phyloP scores from a whole-genome alignment of 2,113 vertebrate genomes.

The Equus quagga region DNA sequence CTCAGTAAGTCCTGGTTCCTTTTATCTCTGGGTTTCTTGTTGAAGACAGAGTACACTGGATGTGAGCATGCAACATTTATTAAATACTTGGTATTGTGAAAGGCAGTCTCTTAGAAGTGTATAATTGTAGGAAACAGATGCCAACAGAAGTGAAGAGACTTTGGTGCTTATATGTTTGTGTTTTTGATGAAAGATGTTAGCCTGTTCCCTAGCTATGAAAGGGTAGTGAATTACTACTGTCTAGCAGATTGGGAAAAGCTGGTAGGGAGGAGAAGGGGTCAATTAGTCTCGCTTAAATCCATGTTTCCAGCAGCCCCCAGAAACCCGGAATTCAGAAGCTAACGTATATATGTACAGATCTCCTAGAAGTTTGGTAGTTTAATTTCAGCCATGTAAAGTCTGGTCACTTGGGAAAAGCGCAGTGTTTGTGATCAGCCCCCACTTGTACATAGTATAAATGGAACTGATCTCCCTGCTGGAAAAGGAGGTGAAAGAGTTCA shows the following conservation, averaged over 20 bases:
- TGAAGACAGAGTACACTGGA: background rate
- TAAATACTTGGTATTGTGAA: background rate
- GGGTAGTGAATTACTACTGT: background rate
- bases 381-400: slow-evolving; percentile 27
- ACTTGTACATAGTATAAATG: background rate
- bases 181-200: background rate
- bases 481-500: background rate
- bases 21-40: slow-evolving; percentile 10
- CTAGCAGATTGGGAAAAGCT: background rate
- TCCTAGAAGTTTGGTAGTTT: slow-evolving; percentile 16
- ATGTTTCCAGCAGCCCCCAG: background rate
- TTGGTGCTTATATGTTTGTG: background rate
- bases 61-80: background rate
- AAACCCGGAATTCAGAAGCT: background rate
- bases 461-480: background rate
- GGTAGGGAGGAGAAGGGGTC: background rate
- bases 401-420: background rate
- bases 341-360: background rate
- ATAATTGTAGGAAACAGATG: background rate
- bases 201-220: background rate
- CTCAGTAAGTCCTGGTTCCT: background rate
- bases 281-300: background rate
- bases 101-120: background rate
- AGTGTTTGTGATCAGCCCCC: background rate
- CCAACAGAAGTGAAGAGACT: background rate